A percentile compares a stretch with the other conserved stretches of the same genome.
Evolutionary conservation across 1,140 invertebrate species (phyloP).

Genomic region (Plodia interpunctella): DNA sequence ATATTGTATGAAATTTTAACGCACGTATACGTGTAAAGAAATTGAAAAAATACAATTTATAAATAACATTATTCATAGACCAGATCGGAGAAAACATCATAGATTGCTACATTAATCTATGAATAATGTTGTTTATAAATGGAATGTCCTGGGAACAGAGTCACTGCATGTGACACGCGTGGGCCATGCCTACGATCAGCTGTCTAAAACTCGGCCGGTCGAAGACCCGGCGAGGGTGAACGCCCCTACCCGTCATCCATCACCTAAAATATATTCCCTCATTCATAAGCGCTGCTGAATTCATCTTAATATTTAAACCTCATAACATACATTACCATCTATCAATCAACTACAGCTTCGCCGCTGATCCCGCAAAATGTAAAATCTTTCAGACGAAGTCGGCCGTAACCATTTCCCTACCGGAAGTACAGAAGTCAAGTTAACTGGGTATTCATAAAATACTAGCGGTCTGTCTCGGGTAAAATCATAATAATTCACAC

Average conservation of each 20-base stretch:
- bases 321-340: conserved; percentile 30
- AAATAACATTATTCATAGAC: too few species aligned
- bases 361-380: conserved; percentile 30
- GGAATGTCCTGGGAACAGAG: conserved; percentile 26
- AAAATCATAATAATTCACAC: too few species aligned
- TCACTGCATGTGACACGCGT: conserved; percentile 19
- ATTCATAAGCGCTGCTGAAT: conserved; percentile 60
- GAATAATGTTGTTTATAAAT: conserved; percentile 35
- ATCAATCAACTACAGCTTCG: conserved; percentile 42
- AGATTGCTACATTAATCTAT: too few species aligned
- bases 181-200: conserved; percentile 51
- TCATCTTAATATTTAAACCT: conserved; percentile 60
- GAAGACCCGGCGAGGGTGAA: conserved; percentile 56
- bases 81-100: neutral
- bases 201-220: conserved; percentile 64
- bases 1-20: too few species aligned
- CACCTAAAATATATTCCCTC: conserved; percentile 53
- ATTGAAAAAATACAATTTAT: conserved; percentile 12
- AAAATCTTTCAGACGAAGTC: conserved; percentile 25
- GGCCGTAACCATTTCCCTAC: conserved; percentile 19
- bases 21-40: too few species aligned
- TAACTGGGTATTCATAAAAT: too few species aligned
- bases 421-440: neutral
- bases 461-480: too few species aligned
- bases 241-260: conserved; percentile 42